Conservation (phyloP, 2,888 invertebrate genomes). For the Meiosimyza decipiens region DNA sequence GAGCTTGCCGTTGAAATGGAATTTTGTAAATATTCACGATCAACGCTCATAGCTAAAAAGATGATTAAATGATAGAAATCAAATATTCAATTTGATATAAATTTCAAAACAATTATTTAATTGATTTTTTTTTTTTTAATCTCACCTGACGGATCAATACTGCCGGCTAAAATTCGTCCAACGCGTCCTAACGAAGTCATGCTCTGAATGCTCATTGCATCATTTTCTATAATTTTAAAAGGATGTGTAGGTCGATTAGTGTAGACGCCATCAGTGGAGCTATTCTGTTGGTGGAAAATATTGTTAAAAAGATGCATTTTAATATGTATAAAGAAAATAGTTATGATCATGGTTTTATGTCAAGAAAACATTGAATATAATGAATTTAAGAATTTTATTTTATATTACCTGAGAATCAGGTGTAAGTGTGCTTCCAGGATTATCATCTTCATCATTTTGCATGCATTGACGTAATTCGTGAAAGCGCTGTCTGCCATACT, state of each 20-base stretch:
- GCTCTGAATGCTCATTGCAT: conserved; percentile 87
- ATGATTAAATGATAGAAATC: conserved; percentile 7
- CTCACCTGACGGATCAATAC: conserved; percentile 72
- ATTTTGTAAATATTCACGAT: conserved; percentile 63
- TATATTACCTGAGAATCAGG: conserved; percentile 77
- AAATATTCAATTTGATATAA: not conserved
- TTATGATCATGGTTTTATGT: too few species aligned
- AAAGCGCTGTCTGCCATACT: conserved; percentile 78
- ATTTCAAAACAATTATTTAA: not conserved
- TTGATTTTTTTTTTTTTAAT: not conserved
- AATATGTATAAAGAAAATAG: not conserved
- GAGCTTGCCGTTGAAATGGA: conserved; percentile 53
- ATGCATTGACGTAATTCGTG: conserved; percentile 86
- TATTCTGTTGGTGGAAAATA: conserved; percentile 58
- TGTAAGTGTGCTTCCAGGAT: conserved; percentile 74
- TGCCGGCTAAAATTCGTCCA: conserved; percentile 81
- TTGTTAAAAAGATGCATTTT: not conserved
- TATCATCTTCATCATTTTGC: conserved; percentile 88
- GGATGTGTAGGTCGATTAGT: conserved; percentile 79
- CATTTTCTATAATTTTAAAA: conserved; percentile 88
- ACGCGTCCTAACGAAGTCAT: conserved; percentile 88
- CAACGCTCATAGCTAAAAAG: conserved; percentile 60
- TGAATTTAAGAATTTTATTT: conserved; percentile 16
- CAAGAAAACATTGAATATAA: not conserved
- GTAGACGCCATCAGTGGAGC: conserved; percentile 81